These are phyloP conservation scores for Pelochelys cantorii DNA, from an alignment of 2,797 vertebrate species.

Conservation along the genomic window DNA sequence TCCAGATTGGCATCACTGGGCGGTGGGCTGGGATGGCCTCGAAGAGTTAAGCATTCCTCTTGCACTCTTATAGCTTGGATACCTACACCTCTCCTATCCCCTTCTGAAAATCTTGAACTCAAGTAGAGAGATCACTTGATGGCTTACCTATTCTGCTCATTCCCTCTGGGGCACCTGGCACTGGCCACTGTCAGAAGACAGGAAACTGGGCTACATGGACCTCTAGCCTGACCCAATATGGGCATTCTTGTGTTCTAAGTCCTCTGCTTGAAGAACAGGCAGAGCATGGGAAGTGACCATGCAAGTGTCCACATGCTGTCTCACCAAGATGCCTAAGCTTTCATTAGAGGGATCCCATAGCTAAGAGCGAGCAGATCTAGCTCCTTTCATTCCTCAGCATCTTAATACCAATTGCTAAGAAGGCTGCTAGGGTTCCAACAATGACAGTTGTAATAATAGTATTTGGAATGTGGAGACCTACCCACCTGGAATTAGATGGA, in stretches of 20 bases:
- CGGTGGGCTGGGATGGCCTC: neutral
- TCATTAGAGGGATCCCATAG: neutral
- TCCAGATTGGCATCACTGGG: neutral
- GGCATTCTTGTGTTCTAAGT: neutral
- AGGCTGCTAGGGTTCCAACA: neutral
- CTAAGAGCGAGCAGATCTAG: neutral
- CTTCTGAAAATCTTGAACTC: neutral
- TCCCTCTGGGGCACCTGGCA: no score
- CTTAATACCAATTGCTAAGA: neutral
- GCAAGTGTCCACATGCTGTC: neutral
- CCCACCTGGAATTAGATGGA: neutral
- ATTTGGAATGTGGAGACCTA: neutral
- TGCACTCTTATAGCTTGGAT: rapidly evolving
- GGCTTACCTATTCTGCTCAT: no score
- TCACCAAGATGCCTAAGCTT: neutral
- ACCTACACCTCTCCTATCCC: neutral
- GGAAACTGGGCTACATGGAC: no score
- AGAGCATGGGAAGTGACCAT: neutral
- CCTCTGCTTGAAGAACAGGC: neutral
- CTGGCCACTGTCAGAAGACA: no score
- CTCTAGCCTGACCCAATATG: no score
- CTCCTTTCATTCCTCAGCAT: neutral
- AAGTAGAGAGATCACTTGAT: neutral
- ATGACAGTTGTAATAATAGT: no score
- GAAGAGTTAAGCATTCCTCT: neutral